Conservation (phyloP, 2,113 vertebrate genomes). For the Apaloderma vittatum region DNA sequence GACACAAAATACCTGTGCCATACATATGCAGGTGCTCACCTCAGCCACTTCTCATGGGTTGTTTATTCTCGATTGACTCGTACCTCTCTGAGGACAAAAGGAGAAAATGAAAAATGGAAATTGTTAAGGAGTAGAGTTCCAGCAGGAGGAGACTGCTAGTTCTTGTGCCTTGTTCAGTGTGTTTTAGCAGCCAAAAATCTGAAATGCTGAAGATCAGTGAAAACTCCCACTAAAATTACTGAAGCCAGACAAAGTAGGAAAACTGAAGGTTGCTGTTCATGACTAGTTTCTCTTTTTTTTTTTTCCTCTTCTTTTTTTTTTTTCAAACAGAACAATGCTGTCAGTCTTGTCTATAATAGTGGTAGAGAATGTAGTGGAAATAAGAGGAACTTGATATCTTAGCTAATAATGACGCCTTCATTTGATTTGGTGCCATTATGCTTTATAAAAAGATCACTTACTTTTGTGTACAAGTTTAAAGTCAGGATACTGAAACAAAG, state of each 20-base stretch:
- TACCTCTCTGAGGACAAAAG: not conserved
- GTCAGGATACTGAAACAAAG: not conserved
- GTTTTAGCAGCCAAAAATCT: not conserved
- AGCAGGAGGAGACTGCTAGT: slow-evolving; percentile 14
- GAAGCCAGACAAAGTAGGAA: not conserved
- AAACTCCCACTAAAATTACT: not conserved
- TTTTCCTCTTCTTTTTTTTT: not conserved
- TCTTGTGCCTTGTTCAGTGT: not conserved
- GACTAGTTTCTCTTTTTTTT: not conserved
- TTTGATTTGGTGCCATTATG: not conserved
- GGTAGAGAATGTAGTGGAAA: not conserved
- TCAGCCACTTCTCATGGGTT: not conserved
- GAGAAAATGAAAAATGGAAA: not conserved
- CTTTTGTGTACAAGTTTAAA: not conserved
- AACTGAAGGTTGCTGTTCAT: not conserved
- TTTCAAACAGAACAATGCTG: not conserved
- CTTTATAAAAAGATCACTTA: not conserved
- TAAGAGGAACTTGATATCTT: not conserved
- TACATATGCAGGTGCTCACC: not conserved
- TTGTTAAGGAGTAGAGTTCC: not conserved
- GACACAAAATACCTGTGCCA: not conserved
- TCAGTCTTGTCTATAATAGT: not conserved
- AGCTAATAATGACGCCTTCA: not conserved
- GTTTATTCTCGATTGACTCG: not conserved
- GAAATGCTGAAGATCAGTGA: not conserved